phyloP scores from a whole-genome alignment of 2,888 invertebrate genomes.

The Ceramica pisi region DNA sequence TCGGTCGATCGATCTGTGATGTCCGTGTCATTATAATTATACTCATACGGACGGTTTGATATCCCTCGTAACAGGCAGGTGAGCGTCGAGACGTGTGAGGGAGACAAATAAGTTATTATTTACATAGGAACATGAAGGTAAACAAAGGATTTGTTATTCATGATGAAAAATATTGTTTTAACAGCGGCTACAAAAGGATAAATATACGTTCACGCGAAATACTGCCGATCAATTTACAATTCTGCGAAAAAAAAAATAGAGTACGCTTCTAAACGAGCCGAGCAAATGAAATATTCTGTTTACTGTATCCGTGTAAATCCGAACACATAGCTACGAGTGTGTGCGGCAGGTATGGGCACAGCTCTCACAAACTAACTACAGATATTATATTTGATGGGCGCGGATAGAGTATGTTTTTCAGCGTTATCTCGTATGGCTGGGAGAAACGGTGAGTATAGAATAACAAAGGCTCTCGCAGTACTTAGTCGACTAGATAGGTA shows the following conservation, averaged over 20 bases:
- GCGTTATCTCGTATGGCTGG: background rate
- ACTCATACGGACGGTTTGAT: background rate
- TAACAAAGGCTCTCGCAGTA: background rate
- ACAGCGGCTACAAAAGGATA: background rate
- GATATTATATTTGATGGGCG: background rate
- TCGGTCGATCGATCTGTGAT: background rate
- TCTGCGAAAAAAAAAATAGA: slow-evolving; percentile 8
- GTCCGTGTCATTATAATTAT: no score
- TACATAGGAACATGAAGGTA: background rate
- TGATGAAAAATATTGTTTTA: background rate
- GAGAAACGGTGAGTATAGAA: background rate
- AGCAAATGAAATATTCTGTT: slow-evolving; percentile 15
- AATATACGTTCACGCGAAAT: no score
- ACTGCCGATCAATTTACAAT: background rate
- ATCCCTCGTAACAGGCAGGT: background rate
- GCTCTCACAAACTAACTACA: no score
- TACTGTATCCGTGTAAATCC: background rate
- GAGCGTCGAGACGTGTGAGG: background rate
- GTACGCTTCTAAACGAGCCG: slow-evolving; percentile 4
- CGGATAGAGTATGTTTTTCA: background rate
- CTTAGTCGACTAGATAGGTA: background rate
- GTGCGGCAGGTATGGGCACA: no score
- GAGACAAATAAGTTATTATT: background rate
- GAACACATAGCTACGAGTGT: no score
- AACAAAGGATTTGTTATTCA: background rate